Percentiles rank a stretch among this genome's conserved stretches.
phyloP scores from a whole-genome alignment of 2,888 invertebrate species.

The Agrypnus murinus region DNA sequence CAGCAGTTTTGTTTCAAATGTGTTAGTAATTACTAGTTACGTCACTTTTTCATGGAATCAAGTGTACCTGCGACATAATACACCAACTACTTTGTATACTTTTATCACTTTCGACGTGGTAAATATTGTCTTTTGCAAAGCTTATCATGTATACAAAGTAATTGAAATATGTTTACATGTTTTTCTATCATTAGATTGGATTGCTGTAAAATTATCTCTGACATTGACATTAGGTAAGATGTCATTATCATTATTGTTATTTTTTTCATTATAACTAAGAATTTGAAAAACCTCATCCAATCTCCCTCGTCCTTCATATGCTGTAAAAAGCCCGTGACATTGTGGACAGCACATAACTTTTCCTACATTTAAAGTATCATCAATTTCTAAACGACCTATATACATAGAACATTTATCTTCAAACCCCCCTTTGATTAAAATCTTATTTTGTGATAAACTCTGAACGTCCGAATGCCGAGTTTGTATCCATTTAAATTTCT shows the following conservation, averaged over 20 bases:
- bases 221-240: too few species aligned
- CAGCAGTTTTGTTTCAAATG: too few species aligned
- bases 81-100: too few species aligned
- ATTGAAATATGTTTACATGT: too few species aligned
- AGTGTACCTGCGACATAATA: too few species aligned
- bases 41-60: too few species aligned
- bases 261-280: not conserved
- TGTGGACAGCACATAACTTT: not conserved
- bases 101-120: too few species aligned
- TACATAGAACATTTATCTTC: not conserved
- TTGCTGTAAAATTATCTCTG: too few species aligned
- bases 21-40: too few species aligned
- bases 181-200: too few species aligned
- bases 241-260: not conserved
- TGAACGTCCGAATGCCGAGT: not conserved
- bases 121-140: too few species aligned
- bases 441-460: not conserved
- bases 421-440: not conserved
- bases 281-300: not conserved
- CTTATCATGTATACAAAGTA: too few species aligned
- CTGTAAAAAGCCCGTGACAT: not conserved
- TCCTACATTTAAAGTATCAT: not conserved
- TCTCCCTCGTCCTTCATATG: not conserved
- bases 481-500: not conserved
- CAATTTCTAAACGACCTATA: not conserved